phyloP scores from a whole-genome alignment of 2,113 vertebrate genomes.

The Chascanopsetta lugubris region DNA sequence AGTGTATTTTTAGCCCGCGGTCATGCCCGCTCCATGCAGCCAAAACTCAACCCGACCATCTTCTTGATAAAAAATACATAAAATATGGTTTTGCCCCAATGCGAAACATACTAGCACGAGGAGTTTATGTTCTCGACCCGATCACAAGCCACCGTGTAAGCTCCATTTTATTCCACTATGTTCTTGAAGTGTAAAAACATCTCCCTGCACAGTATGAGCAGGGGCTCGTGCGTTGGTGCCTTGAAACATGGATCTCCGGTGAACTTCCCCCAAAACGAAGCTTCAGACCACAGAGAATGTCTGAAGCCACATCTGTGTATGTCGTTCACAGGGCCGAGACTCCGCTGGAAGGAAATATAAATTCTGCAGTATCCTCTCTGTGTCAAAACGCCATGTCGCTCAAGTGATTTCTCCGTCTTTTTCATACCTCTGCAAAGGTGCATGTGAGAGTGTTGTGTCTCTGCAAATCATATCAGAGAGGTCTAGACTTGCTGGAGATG shows the following conservation, averaged over 20 bases:
- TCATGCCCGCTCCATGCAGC: conserved; percentile 37
- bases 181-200: neutral
- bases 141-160: conserved; percentile 5
- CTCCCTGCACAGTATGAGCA: conserved; percentile 11
- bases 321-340: conserved; percentile 49
- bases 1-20: conserved; percentile 74
- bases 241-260: conserved; percentile 56
- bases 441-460: neutral
- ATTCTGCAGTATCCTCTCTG: conserved; percentile 30
- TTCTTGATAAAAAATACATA: conserved; percentile 77
- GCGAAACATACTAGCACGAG: conserved; percentile 57
- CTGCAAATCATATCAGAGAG: neutral
- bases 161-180: conserved; percentile 41
- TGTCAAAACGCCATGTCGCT: conserved; percentile 19
- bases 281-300: conserved; percentile 62
- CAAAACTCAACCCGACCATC: conserved; percentile 58
- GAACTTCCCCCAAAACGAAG: conserved; percentile 57
- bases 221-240: conserved; percentile 46
- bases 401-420: neutral
- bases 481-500: neutral
- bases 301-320: conserved; percentile 75
- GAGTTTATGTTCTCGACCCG: conserved; percentile 18
- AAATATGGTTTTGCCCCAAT: conserved; percentile 75
- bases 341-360: conserved; percentile 29
- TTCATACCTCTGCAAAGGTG: neutral